A percentile compares a stretch with the other conserved stretches of the same genome.
Evolutionary conservation across 1,140 invertebrate genomes (phyloP).

Genomic region (Megathymus violae): DNA sequence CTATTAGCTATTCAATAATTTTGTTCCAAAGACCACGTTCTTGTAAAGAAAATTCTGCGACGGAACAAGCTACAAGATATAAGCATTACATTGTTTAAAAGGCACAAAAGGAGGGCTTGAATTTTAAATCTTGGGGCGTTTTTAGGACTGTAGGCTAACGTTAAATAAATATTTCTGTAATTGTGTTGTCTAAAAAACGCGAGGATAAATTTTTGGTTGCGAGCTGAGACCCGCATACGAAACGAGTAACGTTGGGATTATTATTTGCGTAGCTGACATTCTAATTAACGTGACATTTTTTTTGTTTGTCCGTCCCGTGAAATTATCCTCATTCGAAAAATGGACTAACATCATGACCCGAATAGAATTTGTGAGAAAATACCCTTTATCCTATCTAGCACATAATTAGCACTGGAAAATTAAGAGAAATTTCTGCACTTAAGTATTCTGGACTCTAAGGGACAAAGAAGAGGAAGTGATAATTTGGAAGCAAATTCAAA

Average conservation of each 20-base stretch:
- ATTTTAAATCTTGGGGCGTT: constrained; percentile 43
- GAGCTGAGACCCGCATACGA: constrained; percentile 60
- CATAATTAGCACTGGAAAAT: constrained; percentile 33
- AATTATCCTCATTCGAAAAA: constrained; percentile 57
- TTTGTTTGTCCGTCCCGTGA: constrained; percentile 54
- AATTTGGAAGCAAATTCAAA: constrained; percentile 63
- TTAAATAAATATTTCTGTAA: constrained; percentile 71
- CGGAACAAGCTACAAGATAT: not conserved
- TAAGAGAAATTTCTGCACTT: constrained; percentile 29
- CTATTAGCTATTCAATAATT: no score
- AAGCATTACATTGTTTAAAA: constrained; percentile 14
- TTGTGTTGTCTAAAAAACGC: constrained; percentile 70
- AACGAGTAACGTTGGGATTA: constrained; percentile 67
- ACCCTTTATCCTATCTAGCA: constrained; percentile 15
- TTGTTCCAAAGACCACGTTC: not conserved
- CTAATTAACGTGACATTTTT: constrained; percentile 72
- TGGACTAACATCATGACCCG: constrained; percentile 45
- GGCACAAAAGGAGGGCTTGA: constrained; percentile 20
- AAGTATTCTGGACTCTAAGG: constrained; percentile 32
- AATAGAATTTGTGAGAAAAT: constrained; percentile 41
- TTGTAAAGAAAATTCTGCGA: not conserved
- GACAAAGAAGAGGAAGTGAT: constrained; percentile 48
- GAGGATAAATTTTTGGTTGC: constrained; percentile 66
- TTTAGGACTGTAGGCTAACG: constrained; percentile 42
- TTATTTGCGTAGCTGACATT: constrained; percentile 75